Evolutionary conservation across 2,888 invertebrate species (phyloP).

Genomic region (Tipula lateralis): DNA sequence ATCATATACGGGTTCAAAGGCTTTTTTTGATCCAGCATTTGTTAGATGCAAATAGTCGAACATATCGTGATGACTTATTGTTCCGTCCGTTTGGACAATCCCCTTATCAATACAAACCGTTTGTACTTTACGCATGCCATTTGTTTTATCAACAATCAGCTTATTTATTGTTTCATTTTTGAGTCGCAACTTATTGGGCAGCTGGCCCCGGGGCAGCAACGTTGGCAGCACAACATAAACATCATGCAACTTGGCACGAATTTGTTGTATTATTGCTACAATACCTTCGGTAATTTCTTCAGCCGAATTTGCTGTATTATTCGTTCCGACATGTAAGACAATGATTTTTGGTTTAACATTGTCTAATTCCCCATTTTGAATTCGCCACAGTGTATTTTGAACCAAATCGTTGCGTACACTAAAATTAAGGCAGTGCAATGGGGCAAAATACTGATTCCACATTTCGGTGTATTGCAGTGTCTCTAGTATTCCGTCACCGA

Average conservation of each 20-base stretch:
- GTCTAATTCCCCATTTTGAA: constrained; percentile 84
- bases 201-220: constrained; percentile 80
- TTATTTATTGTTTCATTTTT: constrained; percentile 73
- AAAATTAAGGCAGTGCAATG: constrained; percentile 80
- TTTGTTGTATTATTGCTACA: constrained; percentile 66
- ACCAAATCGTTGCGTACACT: constrained; percentile 84
- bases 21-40: constrained; percentile 78
- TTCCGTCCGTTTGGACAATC: constrained; percentile 70
- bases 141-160: constrained; percentile 60
- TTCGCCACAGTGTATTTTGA: constrained; percentile 85
- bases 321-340: constrained; percentile 82
- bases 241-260: constrained; percentile 71
- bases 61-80: constrained; percentile 86
- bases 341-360: constrained; percentile 85
- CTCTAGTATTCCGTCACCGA: constrained; percentile 84
- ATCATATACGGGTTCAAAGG: constrained; percentile 80
- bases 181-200: constrained; percentile 74
- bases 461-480: constrained; percentile 77
- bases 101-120: constrained; percentile 75
- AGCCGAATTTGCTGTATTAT: constrained; percentile 75
- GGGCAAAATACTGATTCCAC: constrained; percentile 87
- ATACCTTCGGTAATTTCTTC: constrained; percentile 79
- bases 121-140: constrained; percentile 65
- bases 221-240: constrained; percentile 79
- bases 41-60: constrained; percentile 86